Conservation (phyloP, 2,113 vertebrate genomes). For the Cyphomyrus discorhynchus region DNA sequence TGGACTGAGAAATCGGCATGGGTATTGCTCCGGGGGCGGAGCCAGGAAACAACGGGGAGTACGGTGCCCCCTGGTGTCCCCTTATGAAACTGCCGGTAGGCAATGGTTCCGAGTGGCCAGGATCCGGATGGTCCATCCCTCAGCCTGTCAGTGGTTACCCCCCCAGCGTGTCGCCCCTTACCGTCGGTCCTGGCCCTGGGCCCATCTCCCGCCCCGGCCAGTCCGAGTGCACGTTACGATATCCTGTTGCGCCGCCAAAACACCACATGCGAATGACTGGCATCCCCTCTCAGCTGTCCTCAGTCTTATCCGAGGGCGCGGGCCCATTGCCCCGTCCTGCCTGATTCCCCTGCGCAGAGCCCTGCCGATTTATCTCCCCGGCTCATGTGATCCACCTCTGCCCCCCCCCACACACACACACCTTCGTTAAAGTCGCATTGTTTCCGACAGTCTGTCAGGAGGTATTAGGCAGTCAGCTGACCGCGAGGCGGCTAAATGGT, state of each 20-base stretch:
- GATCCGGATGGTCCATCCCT: neutral
- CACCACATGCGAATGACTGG: neutral
- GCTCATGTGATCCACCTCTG: slow-evolving; percentile 32
- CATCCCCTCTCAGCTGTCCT: slow-evolving; percentile 8
- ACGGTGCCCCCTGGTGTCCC: no score
- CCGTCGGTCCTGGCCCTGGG: slow-evolving; percentile 6
- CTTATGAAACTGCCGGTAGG: neutral
- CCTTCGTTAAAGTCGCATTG: slow-evolving; percentile 30
- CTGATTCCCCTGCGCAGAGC: neutral
- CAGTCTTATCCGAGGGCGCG: neutral
- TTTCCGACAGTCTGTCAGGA: slow-evolving; percentile 38
- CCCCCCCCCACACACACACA: neutral
- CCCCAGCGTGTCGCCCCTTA: neutral
- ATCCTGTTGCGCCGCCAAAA: neutral
- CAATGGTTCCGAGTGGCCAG: neutral
- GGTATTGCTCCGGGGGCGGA: neutral
- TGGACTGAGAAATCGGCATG: neutral
- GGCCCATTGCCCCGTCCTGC: neutral
- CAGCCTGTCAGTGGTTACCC: neutral
- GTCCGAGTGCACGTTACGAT: neutral
- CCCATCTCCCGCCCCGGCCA: slow-evolving; percentile 1
- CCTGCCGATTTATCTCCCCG: slow-evolving; percentile 29
- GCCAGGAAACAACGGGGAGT: neutral
- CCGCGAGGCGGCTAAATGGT: slow-evolving; percentile 22
- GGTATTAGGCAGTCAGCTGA: slow-evolving; percentile 40